Evolutionary conservation across 2,797 vertebrate genomes (phyloP), one percentile per base, ranked within the genome.

Genomic region (Clangula hyemalis): DNA sequence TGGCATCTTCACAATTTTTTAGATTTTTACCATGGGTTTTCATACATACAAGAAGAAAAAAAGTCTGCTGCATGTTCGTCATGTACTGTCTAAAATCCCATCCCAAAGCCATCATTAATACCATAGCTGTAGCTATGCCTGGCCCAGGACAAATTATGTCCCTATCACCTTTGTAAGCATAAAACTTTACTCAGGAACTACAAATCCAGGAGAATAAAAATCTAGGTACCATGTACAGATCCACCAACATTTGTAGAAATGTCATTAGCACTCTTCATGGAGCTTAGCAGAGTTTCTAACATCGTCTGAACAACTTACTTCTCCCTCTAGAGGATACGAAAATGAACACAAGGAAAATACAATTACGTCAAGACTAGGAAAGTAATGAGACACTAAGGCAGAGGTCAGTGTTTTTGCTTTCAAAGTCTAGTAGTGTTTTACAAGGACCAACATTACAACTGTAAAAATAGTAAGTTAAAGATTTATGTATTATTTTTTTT

Each of bases 301-400:
- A 16, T 1, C 27, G 36, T 39, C 20, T 38, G 19, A 75, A 16
- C 49, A 74, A 74, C 11, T 61, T 68, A 60, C 30, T 86, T 71
- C 94, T 94, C 88, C 91, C 93, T 88, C 96, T 97, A 95, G 81
- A 94, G 97, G 85, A 72, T 32, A 39, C 1, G 24, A 85, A 79
- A 75, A 89, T 73, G 13, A 73, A 39, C 39, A 43, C 66, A 88
- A 70, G 24, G 60, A 94, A 72, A 25, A 1, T 2, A 54, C 65
- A 7, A 30, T 51, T 8, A 28, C 4, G 43, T n/a, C 69, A 85
- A 56, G 70, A 53, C 7, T 51, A 84, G 73, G 51, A 84, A 71
- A 94, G 25, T 32, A 83, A 89, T 0, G 5, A 94, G 49, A 68
- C 73, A 24, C 65, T 53, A 34, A 93, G 43, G 57, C 66, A 81